Base-by-base conservation (phyloP, 2,888 invertebrate species). In the Tenthredo mesomela region DNA sequence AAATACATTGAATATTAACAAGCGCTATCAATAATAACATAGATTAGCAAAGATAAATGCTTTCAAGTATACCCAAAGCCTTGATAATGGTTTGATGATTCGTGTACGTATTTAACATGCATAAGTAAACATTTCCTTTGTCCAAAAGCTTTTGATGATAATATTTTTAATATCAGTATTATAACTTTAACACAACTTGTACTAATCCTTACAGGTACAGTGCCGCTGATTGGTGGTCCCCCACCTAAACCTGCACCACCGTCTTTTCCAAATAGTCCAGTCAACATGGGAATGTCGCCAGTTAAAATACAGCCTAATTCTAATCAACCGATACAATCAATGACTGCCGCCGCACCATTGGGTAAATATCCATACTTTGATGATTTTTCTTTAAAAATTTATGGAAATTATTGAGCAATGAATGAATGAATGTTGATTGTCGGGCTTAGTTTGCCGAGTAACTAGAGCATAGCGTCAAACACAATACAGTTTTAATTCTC, bases 211-310 rank as follows among this genome's bases (percentile, higher is more conserved):
- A 47, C 33, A 82, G 82, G 82, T 47, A 65, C 65, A 50, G 70
- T 82, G 21, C 67, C 82, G 40, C 67, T 82, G 82, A 89, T 91
- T 15, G 87, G 87, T 86, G 91, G 89, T 77, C 90, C 91, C 87
- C 94, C 93, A 87, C 94, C 93, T 86, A 92, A 94, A 89, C 91
- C 93, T 43, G 91, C 91, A 84, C 93, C 94, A 84, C 93, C 94
- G 84, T 93, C 94, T 25, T 94, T 95, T 88, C 94, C 94, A 87
- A 94, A 91, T 84, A 93, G 93, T 87, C 93, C 93, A 85, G 88
- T 91, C 12, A 85, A 85, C 67, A 87, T 89, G 83, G 90, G 90
- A 85, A 89, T 90, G n/a, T 89, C 90, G 54, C 88, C 89, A 47
- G 82, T 88, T 12, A 87, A 89, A 84, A 86, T 88, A 61, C 75